phyloP scores from a whole-genome alignment of 2,113 vertebrate species.

The Pachycephala philippinensis region DNA sequence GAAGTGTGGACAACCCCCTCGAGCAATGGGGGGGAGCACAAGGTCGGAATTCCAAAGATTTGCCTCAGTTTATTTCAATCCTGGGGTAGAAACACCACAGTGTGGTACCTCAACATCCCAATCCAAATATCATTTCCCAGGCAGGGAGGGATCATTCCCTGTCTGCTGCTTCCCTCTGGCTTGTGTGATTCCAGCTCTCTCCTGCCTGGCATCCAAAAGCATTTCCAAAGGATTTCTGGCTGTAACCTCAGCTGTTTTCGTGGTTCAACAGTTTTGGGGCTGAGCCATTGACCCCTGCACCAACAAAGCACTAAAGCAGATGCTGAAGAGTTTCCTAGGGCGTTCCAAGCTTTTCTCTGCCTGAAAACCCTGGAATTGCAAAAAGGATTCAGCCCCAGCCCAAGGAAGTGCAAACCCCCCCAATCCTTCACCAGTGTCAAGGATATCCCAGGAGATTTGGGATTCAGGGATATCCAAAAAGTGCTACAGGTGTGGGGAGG shows the following conservation, averaged over 20 bases:
- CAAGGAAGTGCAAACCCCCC: neutral
- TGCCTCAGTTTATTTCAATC: neutral
- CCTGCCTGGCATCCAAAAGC: neutral
- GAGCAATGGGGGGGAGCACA: neutral
- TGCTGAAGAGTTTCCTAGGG: neutral
- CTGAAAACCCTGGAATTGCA: neutral
- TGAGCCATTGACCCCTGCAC: neutral
- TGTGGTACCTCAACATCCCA: neutral
- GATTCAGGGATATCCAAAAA: neutral
- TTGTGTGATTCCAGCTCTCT: neutral
- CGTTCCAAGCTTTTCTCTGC: neutral
- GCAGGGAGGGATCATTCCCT: neutral
- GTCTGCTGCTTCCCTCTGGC: neutral
- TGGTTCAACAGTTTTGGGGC: neutral
- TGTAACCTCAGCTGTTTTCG: neutral
- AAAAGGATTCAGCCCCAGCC: neutral
- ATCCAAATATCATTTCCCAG: neutral
- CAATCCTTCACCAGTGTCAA: neutral
- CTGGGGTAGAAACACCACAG: accelerated
- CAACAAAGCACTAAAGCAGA: neutral
- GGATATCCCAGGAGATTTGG: neutral
- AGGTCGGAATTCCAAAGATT: neutral
- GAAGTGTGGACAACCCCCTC: accelerated
- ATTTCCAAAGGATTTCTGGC: neutral
- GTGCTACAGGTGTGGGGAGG: accelerated